These are phyloP conservation scores for Morelia viridis DNA, from an alignment of 2,797 vertebrate species.

Conservation along the genomic window DNA sequence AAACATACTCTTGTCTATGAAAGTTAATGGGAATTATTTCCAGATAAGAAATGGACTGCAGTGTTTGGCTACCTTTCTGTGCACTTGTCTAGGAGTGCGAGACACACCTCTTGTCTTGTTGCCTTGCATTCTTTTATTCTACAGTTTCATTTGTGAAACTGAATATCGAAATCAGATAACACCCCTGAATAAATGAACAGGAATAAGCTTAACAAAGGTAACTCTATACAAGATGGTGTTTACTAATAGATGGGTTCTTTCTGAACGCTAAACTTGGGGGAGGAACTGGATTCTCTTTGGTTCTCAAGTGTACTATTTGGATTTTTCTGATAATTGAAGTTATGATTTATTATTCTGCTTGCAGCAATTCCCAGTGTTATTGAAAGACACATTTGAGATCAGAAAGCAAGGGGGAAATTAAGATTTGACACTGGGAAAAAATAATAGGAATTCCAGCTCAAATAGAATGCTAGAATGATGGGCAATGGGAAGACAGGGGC, in stretches of 20 bases:
- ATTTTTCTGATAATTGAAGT: slow-evolving; percentile 48
- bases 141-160: slow-evolving; percentile 74
- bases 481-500: neutral
- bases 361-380: neutral
- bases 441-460: neutral
- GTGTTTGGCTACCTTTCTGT: neutral
- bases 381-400: neutral
- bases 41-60: neutral
- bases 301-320: slow-evolving; percentile 2
- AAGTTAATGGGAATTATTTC: neutral
- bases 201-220: slow-evolving; percentile 76
- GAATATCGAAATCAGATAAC: slow-evolving; percentile 74
- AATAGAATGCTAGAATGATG: neutral
- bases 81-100: slow-evolving; percentile 39
- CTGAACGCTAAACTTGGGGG: slow-evolving; percentile 60
- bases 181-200: slow-evolving; percentile 80
- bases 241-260: slow-evolving; percentile 77
- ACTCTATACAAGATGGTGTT: slow-evolving; percentile 71
- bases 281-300: slow-evolving; percentile 45
- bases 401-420: neutral
- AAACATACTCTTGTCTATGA: neutral
- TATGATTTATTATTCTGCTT: neutral
- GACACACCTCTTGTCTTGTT: slow-evolving; percentile 51
- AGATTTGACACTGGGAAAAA: neutral
- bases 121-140: slow-evolving; percentile 53